Percentiles rank a stretch among this genome's conserved stretches.
phyloP scores from a whole-genome alignment of 2,113 vertebrate genomes.

The Junco hyemalis region DNA sequence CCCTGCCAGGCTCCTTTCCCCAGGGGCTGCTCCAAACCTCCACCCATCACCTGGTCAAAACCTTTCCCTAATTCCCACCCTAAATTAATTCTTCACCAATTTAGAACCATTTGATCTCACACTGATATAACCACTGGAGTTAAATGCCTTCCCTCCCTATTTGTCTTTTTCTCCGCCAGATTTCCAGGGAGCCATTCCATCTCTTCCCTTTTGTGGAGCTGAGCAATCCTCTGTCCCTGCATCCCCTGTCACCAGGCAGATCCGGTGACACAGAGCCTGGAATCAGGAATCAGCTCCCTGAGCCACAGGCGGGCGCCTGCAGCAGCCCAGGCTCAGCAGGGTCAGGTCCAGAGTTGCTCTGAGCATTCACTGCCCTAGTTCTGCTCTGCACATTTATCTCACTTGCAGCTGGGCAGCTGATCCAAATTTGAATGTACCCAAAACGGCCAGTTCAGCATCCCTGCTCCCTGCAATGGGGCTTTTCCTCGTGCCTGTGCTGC shows the following conservation, averaged over 20 bases:
- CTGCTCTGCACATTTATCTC: neutral
- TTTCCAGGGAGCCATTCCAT: neutral
- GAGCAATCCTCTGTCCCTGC: neutral
- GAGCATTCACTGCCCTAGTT: constrained; percentile 29
- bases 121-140: neutral
- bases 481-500: neutral
- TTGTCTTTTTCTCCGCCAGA: neutral
- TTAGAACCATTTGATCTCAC: neutral
- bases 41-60: neutral
- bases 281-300: neutral
- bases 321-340: neutral
- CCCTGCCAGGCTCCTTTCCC: neutral
- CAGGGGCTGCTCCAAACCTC: neutral
- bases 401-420: neutral
- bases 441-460: neutral
- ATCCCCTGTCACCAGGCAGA: neutral
- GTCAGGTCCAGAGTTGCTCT: neutral
- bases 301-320: neutral
- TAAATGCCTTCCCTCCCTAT: neutral
- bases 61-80: neutral
- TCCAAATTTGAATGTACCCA: neutral
- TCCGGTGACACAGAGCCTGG: neutral
- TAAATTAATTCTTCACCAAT: neutral
- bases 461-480: neutral
- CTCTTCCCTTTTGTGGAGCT: neutral